Evolutionary conservation across 2,888 invertebrate genomes (phyloP).

Genomic region (Atrina japonica): DNA sequence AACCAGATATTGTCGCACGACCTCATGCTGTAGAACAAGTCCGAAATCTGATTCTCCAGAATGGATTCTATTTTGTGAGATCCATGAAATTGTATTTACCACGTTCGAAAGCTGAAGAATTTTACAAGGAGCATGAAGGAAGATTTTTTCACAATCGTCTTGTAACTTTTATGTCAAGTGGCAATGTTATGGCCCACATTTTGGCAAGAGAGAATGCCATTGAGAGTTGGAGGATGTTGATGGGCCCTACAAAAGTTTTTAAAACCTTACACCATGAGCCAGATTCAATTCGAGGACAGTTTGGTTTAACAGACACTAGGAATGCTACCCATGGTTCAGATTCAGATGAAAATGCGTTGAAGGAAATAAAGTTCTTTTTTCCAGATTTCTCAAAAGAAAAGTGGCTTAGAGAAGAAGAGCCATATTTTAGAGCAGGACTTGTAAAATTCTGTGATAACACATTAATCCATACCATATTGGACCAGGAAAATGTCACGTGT

Average conservation of each 20-base stretch:
- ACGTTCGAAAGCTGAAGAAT: constrained; percentile 85
- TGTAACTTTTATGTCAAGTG: constrained; percentile 85
- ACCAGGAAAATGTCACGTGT: too few relatives aligned
- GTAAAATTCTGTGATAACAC: constrained; percentile 61
- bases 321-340: constrained; percentile 98
- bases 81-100: constrained; percentile 86
- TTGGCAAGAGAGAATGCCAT: constrained; percentile 90
- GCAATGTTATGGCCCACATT: constrained; percentile 90
- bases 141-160: constrained; percentile 78
- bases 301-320: constrained; percentile 95
- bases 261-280: constrained; percentile 89
- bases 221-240: constrained; percentile 88
- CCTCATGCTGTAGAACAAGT: constrained; percentile 87
- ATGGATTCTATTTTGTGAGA: constrained; percentile 88
- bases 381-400: constrained; percentile 88
- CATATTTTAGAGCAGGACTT: constrained; percentile 53
- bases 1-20: constrained; percentile 91
- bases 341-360: constrained; percentile 87
- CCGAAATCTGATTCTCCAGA: constrained; percentile 85
- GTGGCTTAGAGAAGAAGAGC: constrained; percentile 85
- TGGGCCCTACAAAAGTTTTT: constrained; percentile 93
- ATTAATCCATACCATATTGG: constrained; percentile 39
- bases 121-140: constrained; percentile 90
- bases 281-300: constrained; percentile 89
- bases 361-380: constrained; percentile 92